Conservation (phyloP, 2,888 invertebrate species). For the Girardia tigrina region DNA sequence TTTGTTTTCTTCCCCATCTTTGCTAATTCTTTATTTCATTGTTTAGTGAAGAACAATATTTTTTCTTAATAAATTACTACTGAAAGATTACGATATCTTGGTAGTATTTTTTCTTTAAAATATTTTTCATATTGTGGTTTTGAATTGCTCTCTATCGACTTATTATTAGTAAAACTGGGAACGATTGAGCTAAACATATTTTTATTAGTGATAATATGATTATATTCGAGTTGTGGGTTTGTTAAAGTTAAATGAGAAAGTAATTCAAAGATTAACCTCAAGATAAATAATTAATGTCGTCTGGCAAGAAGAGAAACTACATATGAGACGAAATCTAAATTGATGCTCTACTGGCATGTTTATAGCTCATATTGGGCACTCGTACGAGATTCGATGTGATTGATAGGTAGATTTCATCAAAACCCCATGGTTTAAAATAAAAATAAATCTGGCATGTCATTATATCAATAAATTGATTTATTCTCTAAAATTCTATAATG, state of each 20-base stretch:
- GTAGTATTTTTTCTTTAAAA: too few species aligned
- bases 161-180: too few species aligned
- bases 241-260: background rate
- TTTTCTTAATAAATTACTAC: too few species aligned
- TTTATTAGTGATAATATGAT: too few species aligned
- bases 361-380: conserved; percentile 23
- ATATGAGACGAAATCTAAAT: conserved; percentile 23
- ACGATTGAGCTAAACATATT: too few species aligned
- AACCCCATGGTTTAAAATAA: conserved; percentile 7
- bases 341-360: conserved; percentile 17
- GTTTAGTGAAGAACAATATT: too few species aligned
- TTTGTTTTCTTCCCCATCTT: too few species aligned
- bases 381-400: background rate
- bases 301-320: conserved; percentile 13
- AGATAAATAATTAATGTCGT: conserved; percentile 23
- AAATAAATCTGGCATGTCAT: conserved; percentile 23
- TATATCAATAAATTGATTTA: conserved; percentile 18
- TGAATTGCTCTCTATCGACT: too few species aligned
- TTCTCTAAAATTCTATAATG: conserved; percentile 14
- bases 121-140: too few species aligned
- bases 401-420: conserved; percentile 10
- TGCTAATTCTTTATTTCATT: too few species aligned
- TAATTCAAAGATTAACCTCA: conserved; percentile 6
- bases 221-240: background rate
- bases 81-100: too few species aligned